Evolutionary conservation across 1,140 invertebrate species (phyloP).

Genomic region (Homarus americanus): DNA sequence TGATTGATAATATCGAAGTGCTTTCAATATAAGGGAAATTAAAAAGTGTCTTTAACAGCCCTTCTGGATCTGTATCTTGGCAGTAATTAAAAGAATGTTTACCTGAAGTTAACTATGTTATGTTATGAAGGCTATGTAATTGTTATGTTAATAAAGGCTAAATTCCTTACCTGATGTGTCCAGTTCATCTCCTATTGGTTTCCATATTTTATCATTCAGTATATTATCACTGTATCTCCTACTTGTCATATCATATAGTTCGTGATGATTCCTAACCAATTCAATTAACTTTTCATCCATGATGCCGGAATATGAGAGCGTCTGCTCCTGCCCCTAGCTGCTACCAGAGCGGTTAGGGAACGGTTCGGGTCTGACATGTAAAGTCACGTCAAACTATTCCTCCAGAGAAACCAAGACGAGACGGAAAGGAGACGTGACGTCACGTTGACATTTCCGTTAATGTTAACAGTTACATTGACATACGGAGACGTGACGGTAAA

Average conservation of each 20-base stretch:
- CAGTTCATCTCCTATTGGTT: not conserved
- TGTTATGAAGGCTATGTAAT: too few relatives aligned
- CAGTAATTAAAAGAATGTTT: not conserved
- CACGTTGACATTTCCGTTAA: too few relatives aligned
- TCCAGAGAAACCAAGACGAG: not conserved
- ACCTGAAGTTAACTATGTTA: not conserved
- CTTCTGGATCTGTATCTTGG: constrained; percentile 1
- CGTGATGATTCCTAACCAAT: not conserved
- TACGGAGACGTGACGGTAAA: too few relatives aligned
- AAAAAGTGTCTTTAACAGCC: not conserved
- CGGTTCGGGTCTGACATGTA: not conserved
- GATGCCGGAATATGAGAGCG: not conserved
- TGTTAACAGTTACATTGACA: too few relatives aligned
- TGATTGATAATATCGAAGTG: not conserved
- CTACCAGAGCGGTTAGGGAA: not conserved
- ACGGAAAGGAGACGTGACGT: not conserved
- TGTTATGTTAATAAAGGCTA: not conserved
- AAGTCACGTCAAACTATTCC: not conserved
- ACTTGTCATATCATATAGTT: not conserved
- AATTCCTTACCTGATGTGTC: not conserved
- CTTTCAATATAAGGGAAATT: not conserved
- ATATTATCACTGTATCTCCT: not conserved
- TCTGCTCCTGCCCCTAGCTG: not conserved
- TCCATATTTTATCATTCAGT: not conserved
- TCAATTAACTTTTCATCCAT: not conserved